A percentile compares a stretch with the other conserved stretches of the same genome.
Conservation (phyloP, 2,888 invertebrate genomes). For the Amblyteles armatorius region DNA sequence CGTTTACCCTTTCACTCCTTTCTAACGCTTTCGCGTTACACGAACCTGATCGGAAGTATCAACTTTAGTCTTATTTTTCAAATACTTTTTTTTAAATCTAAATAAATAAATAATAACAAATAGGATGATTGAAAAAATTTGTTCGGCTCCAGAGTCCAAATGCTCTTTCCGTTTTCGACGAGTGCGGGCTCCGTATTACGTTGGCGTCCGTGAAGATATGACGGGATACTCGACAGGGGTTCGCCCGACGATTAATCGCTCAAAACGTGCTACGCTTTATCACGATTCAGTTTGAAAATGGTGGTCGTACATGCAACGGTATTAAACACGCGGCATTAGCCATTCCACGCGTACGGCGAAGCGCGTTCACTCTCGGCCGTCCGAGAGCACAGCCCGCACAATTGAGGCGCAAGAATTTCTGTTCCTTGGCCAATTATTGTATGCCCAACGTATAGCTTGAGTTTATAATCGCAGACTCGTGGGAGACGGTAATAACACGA, state of each 20-base stretch:
- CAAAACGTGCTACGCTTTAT: slow-evolving; percentile 76
- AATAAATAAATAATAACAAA: not conserved
- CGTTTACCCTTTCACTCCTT: slow-evolving; percentile 19
- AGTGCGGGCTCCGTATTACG: slow-evolving; percentile 64
- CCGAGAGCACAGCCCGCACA: slow-evolving; percentile 22
- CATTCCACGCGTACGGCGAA: slow-evolving; percentile 74
- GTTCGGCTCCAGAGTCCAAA: slow-evolving; percentile 3
- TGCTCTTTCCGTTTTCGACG: slow-evolving; percentile 39
- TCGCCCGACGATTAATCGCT: slow-evolving; percentile 78
- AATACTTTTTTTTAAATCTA: not conserved
- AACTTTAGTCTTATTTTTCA: not conserved
- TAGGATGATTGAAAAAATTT: not conserved
- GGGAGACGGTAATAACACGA: slow-evolving; percentile 56
- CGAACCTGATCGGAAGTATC: not conserved
- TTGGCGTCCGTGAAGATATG: slow-evolving; percentile 72
- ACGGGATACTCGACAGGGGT: slow-evolving; percentile 62
- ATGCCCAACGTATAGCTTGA: slow-evolving; percentile 18
- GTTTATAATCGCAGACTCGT: slow-evolving; percentile 50
- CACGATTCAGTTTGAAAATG: slow-evolving; percentile 76
- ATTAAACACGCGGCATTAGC: slow-evolving; percentile 79
- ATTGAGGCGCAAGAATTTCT: slow-evolving; percentile 46
- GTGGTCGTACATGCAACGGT: slow-evolving; percentile 76
- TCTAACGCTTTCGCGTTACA: slow-evolving; percentile 19
- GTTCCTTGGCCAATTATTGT: slow-evolving; percentile 48
- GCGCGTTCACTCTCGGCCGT: slow-evolving; percentile 11